Percentiles rank a stretch among this genome's conserved stretches.
These are phyloP conservation scores for Neoascia interrupta DNA, from an alignment of 2,888 invertebrate species.

Conservation along the genomic window DNA sequence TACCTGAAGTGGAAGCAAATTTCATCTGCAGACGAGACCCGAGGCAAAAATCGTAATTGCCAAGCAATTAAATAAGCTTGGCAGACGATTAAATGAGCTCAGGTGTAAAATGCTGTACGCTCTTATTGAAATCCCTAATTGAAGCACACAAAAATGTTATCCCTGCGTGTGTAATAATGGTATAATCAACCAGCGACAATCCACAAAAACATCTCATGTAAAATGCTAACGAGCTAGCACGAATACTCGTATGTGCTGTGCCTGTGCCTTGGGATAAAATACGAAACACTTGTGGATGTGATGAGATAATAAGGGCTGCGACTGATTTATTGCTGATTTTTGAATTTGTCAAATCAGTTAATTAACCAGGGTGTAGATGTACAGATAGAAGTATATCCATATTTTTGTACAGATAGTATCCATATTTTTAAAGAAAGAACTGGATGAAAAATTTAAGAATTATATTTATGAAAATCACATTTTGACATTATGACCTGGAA, in stretches of 20 bases:
- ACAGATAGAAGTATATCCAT: neutral
- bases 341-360: slow-evolving; percentile 31
- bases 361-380: neutral
- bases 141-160: slow-evolving; percentile 69
- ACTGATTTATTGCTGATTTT: slow-evolving; percentile 37
- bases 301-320: slow-evolving; percentile 7
- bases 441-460: no score
- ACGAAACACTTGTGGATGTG: neutral
- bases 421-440: no score
- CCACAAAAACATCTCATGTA: slow-evolving; percentile 38
- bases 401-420: neutral
- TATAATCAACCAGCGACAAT: slow-evolving; percentile 52
- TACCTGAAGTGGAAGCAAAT: slow-evolving; percentile 51
- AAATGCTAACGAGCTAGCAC: neutral
- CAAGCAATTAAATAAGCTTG: slow-evolving; percentile 76
- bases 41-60: slow-evolving; percentile 70
- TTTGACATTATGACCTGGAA: no score
- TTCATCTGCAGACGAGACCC: slow-evolving; percentile 69
- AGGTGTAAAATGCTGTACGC: slow-evolving; percentile 76
- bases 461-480: no score
- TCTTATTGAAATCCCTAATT: slow-evolving; percentile 79
- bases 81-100: slow-evolving; percentile 78
- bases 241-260: neutral
- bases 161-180: slow-evolving; percentile 32
- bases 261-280: neutral